Evolutionary conservation across 2,797 vertebrate species (phyloP).

Genomic region (Melanotaenia boesemani): DNA sequence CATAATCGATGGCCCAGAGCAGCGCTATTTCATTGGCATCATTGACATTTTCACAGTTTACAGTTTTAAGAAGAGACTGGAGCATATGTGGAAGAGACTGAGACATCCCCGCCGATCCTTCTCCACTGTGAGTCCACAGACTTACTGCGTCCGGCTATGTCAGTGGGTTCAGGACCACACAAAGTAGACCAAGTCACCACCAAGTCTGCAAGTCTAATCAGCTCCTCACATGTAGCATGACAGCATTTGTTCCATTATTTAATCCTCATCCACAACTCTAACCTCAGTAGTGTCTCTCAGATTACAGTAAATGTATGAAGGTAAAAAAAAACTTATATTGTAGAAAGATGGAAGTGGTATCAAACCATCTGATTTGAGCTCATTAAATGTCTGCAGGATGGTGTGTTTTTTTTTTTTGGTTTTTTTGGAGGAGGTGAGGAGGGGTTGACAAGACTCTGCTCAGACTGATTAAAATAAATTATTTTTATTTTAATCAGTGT

Average conservation of each 20-base stretch:
- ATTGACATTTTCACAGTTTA: constrained; percentile 91
- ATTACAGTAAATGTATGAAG: too few relatives aligned
- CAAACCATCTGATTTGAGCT: too few relatives aligned
- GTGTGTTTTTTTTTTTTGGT: too few relatives aligned
- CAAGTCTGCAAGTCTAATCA: neutral
- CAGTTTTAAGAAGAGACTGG: constrained; percentile 86
- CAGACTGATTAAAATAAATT: too few relatives aligned
- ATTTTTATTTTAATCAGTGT: too few relatives aligned
- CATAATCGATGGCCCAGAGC: constrained; percentile 87
- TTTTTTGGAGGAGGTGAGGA: too few relatives aligned
- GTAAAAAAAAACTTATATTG: too few relatives aligned
- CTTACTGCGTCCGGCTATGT: constrained; percentile 77
- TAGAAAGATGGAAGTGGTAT: too few relatives aligned
- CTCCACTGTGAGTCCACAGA: constrained; percentile 88
- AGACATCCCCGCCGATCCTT: constrained; percentile 84
- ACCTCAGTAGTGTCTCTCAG: too few relatives aligned
- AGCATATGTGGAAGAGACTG: constrained; percentile 88
- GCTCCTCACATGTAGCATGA: neutral
- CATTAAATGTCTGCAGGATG: too few relatives aligned
- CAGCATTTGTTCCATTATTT: neutral
- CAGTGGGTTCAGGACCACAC: constrained; percentile 82
- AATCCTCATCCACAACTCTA: too few relatives aligned
- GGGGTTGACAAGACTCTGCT: too few relatives aligned
- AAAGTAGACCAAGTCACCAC: constrained; percentile 58
- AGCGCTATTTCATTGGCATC: constrained; percentile 90